Conservation (phyloP, 2,888 invertebrate species). For the Platycheirus albimanus region DNA sequence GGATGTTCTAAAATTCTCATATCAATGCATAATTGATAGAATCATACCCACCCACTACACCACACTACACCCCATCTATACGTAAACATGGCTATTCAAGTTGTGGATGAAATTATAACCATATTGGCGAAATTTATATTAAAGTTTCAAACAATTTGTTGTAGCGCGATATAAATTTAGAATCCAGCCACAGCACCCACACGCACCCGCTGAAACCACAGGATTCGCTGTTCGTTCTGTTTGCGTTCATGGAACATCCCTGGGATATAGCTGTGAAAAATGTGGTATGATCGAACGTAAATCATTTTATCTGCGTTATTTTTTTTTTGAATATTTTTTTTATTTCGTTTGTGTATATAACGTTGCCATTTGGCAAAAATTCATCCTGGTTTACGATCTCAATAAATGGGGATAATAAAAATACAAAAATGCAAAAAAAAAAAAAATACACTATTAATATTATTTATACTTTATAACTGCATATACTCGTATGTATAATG, state of each 20-base stretch:
- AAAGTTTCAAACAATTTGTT: slow-evolving; percentile 26
- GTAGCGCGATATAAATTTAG: slow-evolving; percentile 9
- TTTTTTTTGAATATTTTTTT: neutral
- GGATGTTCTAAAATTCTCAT: slow-evolving; percentile 19
- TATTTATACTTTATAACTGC: slow-evolving; percentile 15
- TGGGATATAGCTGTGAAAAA: slow-evolving; percentile 9
- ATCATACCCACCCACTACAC: neutral
- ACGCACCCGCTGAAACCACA: slow-evolving; percentile 20
- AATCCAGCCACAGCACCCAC: neutral
- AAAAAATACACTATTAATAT: no score
- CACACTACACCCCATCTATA: neutral
- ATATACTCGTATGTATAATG: neutral
- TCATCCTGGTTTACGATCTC: slow-evolving; percentile 42
- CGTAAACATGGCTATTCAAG: neutral
- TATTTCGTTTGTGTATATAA: slow-evolving; percentile 9
- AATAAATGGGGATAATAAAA: slow-evolving; percentile 55
- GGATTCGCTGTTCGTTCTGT: slow-evolving; percentile 42
- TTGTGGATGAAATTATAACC: slow-evolving; percentile 26
- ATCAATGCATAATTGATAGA: slow-evolving; percentile 25
- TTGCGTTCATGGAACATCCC: neutral
- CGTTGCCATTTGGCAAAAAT: slow-evolving; percentile 21
- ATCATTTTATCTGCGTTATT: slow-evolving; percentile 17
- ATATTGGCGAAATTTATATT: slow-evolving; percentile 18
- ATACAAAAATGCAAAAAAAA: slow-evolving; percentile 4
- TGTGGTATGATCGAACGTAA: slow-evolving; percentile 18